Evolutionary conservation across 2,797 vertebrate species (phyloP), one percentile per base, ranked within the genome.

Genomic region (Liasis olivaceus): DNA sequence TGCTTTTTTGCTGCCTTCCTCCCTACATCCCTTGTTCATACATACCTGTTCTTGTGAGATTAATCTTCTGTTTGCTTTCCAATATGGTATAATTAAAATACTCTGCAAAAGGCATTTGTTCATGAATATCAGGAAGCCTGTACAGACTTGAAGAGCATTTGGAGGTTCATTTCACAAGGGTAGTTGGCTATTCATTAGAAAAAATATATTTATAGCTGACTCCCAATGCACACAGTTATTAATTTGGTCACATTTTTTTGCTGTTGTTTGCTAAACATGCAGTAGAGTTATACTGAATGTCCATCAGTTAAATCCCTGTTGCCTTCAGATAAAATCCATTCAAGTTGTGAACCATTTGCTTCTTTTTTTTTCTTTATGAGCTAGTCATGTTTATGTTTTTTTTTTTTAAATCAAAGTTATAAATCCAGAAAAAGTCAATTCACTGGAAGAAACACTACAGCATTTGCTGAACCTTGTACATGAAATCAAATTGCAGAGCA

Each of bases 181-280:
- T 96, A 93, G 94, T 92, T 95, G 91, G 81, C 69, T 96, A 96
- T 97, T 97, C 96, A 95, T 96, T 96, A 96, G 95, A 93, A 97
- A 94, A 95, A 95, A 95, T 91, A 93, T 94, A 97, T 96, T 95
- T 96, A 96, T 95, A 97, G 89, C 93, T 58, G 95, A 95, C 94
- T 95, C 96, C 96, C 96, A 96, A 77, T 91, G 94, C 95, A 94
- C 94, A 94, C 0, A 0, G 85, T 96, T 95, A 96, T 96, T 96
- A 96, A 96, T 96, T 94, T 96, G 94, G 95, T 96, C 95, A 96
- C 95, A 95, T 92, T 88, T 94, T 96, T 96, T 96, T 95, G 95
- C 95, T 96, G 92, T 93, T 97, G 95, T 96, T 96, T 96, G 96
- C 95, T 97, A 95, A 97, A 96, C 93, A 96, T 1, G 66, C 69